phyloP scores from a whole-genome alignment of 2,797 vertebrate genomes.

The Thamnophis elegans region DNA sequence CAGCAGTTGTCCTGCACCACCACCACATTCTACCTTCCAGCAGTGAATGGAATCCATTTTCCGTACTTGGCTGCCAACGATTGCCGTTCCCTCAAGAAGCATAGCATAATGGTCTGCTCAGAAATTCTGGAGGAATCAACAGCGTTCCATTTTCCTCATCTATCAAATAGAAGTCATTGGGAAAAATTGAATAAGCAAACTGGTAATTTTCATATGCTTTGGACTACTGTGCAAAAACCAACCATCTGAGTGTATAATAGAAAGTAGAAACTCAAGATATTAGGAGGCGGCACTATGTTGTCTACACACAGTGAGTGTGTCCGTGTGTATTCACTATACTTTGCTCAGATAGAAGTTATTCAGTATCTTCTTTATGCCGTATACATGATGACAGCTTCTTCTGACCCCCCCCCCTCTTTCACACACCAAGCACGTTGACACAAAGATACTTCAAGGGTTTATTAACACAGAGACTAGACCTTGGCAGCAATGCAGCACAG shows the following conservation, averaged over 20 bases:
- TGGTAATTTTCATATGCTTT: neutral
- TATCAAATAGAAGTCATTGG: neutral
- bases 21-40: neutral
- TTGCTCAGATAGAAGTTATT: slow-evolving; percentile 8
- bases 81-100: neutral
- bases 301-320: neutral
- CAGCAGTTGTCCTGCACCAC: neutral
- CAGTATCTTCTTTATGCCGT: neutral
- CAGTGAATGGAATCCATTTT: neutral
- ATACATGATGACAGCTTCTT: neutral
- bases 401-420: no score
- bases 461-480: no score
- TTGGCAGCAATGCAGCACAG: no score
- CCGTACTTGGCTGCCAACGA: neutral
- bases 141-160: neutral
- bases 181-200: neutral
- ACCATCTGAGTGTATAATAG: neutral
- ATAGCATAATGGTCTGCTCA: neutral
- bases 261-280: neutral
- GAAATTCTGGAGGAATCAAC: neutral
- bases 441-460: no score
- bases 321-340: neutral
- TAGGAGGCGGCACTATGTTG: neutral
- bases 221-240: neutral
- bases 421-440: no score